Base-by-base conservation (phyloP, 1,140 invertebrate genomes). In the Drosophila mauritiana region DNA sequence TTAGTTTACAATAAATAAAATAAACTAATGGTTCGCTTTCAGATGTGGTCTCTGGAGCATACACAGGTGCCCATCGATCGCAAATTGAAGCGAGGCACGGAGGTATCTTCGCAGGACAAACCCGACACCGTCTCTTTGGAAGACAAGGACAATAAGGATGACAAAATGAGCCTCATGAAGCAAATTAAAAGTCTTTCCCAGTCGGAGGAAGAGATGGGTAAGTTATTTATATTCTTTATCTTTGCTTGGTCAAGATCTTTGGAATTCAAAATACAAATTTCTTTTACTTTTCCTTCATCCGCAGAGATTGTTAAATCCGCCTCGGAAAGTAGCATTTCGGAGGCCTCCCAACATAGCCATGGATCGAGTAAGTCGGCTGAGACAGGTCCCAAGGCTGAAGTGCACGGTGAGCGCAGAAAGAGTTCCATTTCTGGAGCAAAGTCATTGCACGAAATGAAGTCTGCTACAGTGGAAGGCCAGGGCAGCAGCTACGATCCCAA, bases 11-110 rank as follows among this genome's bases (percentile, higher is more conserved):
- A 20, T 4, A 62, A 20, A 12, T 20, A 0, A 15, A 10, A 25
- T 20, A 31, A 27, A 2, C 20, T 6, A 4, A 13, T 4, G 3
- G 0, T 13, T 1, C 31, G 1, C 2, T 36, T n/a, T 39, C 15
- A 98, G 96, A 98, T 99, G 97, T 99, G 98, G 97, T 98, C 97
- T 7, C 94, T 98, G 64, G 97, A 98, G 91, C 98, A 98, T 93
- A 95, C 98, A 36, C 97, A 98, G 94, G 97, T 98, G 59, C 96
- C 97, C 52, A 95, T 95, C 59, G 95, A 96, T 58, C 69, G 94
- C 25, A 92, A 92, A 54, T 65, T 92, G 0, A 92, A 91, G 27
- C 73, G 91, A 0, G 82, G 74, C 93, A 17, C 91, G 67, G 79
- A 84, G 55, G 73, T 89, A 2, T 62, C 17, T 42, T 92, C 91